Evolutionary conservation across 2,797 vertebrate species (phyloP), one percentile per base, ranked within the genome.

Genomic region (Mus spretus): DNA sequence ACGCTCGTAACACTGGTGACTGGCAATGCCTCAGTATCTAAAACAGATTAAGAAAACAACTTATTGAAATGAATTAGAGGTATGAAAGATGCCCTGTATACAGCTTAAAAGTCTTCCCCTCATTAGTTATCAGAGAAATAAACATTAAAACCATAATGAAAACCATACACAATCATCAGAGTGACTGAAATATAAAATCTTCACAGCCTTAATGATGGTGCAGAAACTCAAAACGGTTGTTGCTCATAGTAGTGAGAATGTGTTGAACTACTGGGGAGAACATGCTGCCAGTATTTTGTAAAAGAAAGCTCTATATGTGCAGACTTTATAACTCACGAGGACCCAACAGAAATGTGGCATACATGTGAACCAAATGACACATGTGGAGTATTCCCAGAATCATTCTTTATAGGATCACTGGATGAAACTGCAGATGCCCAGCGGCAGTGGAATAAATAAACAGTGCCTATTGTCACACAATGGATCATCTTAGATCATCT

Each of bases 1-100:
- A 96, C 53, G 80, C 87, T 83, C 34, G 12, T 93, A n/a, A 47
- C 40, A 34, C 20, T 50, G 24, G 10, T 53, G 61, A 81, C 82
- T 89, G 79, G 72, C 75, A 84, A 93, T 96, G 93, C 63, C 22
- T 37, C 57, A 88, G 61, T 84, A 80, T 96, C 65, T 78, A 47
- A 96, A 65, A 84, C 44, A 17, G 15, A 90, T 90, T 28, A 7
- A 15, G 70, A 94, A 92, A 47, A 47, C 44, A 50, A 47, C 65
- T 57, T 79, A 92, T 90, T 95, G 65, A 96, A 61, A 74, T 89
- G 61, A 91, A 55, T 95, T 63, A 91, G 75, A 24, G 59, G 96
- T 67, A 86, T 40, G 47, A 94, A 96, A 85, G 19, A 81, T 47
- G 81, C 81, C 78, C 67, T 63, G 67, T 67, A 67, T 80, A 94